These are phyloP conservation scores for Sebastes ruberrimus DNA, from an alignment of 2,797 vertebrate species.

Conservation along the genomic window DNA sequence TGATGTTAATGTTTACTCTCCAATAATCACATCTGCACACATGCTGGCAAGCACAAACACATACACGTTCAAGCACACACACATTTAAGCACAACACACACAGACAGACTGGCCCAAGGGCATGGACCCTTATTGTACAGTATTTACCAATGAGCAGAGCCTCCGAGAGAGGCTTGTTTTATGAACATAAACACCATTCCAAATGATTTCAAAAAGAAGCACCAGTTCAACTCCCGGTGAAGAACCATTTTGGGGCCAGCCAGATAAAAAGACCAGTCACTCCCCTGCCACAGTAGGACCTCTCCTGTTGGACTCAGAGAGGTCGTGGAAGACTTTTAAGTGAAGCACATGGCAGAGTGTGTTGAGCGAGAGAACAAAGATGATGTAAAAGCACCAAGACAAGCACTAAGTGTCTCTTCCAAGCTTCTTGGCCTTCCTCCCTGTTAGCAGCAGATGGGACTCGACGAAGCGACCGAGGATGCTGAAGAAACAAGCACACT, in stretches of 20 bases:
- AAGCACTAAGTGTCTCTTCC: conserved; percentile 72
- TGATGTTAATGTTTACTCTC: conserved; percentile 77
- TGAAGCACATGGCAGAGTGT: conserved; percentile 57
- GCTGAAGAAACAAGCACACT: conserved; percentile 61
- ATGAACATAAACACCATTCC: conserved; percentile 71
- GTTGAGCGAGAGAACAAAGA: conserved; percentile 55
- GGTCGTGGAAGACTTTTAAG: conserved; percentile 47
- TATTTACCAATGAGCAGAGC: conserved; percentile 76
- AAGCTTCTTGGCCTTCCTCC: conserved; percentile 64
- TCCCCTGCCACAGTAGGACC: conserved; percentile 47
- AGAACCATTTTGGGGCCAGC: conserved; percentile 50
- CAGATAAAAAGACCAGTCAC: conserved; percentile 43
- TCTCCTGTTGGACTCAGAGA: conserved; percentile 53
- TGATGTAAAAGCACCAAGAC: conserved; percentile 60
- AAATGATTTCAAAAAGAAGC: conserved; percentile 64
- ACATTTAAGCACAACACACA: conserved; percentile 42
- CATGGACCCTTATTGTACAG: conserved; percentile 75
- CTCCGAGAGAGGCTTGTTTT: conserved; percentile 71
- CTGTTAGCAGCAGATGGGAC: conserved; percentile 57
- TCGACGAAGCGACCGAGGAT: conserved; percentile 48
- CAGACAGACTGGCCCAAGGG: conserved; percentile 58
- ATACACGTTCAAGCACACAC: conserved; percentile 28
- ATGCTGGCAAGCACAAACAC: conserved; percentile 65
- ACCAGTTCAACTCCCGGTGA: conserved; percentile 66
- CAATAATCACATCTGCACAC: conserved; percentile 63